A percentile compares a stretch with the other conserved stretches of the same genome.
Conservation (phyloP, 2,113 vertebrate genomes). For the Stigmatopora argus region DNA sequence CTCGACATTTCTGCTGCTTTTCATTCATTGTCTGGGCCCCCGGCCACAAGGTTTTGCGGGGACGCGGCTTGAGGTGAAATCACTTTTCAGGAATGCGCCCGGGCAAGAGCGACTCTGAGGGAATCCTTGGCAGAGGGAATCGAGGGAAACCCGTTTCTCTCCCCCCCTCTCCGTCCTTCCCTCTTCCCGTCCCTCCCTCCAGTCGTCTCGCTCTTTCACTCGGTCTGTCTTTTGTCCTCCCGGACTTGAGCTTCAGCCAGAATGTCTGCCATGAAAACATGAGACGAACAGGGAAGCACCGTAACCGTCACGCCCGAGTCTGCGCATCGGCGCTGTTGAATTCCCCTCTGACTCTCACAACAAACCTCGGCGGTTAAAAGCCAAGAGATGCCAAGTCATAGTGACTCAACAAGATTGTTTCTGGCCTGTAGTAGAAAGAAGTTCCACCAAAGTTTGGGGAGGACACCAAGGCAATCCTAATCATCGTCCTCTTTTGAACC, state of each 20-base stretch:
- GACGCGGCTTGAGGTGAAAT: constrained; percentile 56
- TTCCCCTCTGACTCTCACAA: constrained; percentile 36
- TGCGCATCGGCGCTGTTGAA: constrained; percentile 38
- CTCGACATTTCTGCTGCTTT: constrained; percentile 48
- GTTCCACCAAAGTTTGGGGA: background rate
- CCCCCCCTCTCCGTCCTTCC: no score
- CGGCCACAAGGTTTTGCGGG: constrained; percentile 24
- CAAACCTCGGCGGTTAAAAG: constrained; percentile 42
- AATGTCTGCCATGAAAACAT: constrained; percentile 63
- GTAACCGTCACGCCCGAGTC: constrained; percentile 55
- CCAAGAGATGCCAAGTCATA: constrained; percentile 39
- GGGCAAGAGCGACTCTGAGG: constrained; percentile 74
- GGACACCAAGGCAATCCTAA: background rate
- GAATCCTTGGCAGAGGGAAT: constrained; percentile 75
- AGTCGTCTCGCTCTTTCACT: constrained; percentile 34
- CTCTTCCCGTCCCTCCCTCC: background rate
- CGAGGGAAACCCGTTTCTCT: constrained; percentile 67
- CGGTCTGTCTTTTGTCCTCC: constrained; percentile 55
- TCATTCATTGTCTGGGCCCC: constrained; percentile 62
- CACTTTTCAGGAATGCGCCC: constrained; percentile 71
- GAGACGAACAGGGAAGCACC: constrained; percentile 45
- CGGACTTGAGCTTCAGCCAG: constrained; percentile 34
- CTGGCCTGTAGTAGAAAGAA: background rate
- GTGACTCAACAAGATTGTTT: constrained; percentile 39
- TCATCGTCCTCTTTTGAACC: no score